These are phyloP conservation scores for Elgaria multicarinata DNA, from an alignment of 2,113 vertebrate species.

Conservation along the genomic window DNA sequence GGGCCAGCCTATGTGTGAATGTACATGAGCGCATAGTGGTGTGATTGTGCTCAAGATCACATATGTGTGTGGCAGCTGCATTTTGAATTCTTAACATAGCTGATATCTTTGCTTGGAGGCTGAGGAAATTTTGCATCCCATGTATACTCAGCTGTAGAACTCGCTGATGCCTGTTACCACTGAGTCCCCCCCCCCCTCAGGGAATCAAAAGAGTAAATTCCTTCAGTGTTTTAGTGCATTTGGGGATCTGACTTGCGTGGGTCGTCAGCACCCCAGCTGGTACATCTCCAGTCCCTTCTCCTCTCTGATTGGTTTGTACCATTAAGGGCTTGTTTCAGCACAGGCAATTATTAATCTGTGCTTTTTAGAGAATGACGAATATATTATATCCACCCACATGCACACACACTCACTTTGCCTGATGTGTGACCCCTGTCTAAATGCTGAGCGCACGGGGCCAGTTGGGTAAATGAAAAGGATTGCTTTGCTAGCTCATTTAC, in stretches of 20 bases:
- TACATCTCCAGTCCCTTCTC: constrained; percentile 22
- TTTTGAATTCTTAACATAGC: neutral
- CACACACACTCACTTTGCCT: constrained; percentile 58
- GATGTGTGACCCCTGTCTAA: constrained; percentile 69
- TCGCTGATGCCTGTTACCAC: neutral
- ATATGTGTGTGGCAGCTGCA: neutral
- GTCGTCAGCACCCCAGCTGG: neutral
- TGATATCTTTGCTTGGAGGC: neutral
- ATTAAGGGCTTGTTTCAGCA: constrained; percentile 52
- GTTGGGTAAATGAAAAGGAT: constrained; percentile 69
- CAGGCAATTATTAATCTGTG: constrained; percentile 72
- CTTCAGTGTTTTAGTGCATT: neutral
- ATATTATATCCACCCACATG: constrained; percentile 66
- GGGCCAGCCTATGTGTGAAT: neutral
- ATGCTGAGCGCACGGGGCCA: constrained; percentile 55
- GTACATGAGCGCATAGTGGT: neutral
- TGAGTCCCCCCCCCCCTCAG: constrained; percentile 13
- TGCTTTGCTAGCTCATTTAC: constrained; percentile 74
- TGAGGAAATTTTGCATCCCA: neutral
- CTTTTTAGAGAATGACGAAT: constrained; percentile 69
- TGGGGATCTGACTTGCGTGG: constrained; percentile 4
- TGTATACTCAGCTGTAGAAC: neutral
- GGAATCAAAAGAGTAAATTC: constrained; percentile 42
- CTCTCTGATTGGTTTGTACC: constrained; percentile 32
- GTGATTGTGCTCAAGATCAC: neutral